Base-by-base conservation (phyloP, 2,113 vertebrate genomes). In the Xiphophorus hellerii region DNA sequence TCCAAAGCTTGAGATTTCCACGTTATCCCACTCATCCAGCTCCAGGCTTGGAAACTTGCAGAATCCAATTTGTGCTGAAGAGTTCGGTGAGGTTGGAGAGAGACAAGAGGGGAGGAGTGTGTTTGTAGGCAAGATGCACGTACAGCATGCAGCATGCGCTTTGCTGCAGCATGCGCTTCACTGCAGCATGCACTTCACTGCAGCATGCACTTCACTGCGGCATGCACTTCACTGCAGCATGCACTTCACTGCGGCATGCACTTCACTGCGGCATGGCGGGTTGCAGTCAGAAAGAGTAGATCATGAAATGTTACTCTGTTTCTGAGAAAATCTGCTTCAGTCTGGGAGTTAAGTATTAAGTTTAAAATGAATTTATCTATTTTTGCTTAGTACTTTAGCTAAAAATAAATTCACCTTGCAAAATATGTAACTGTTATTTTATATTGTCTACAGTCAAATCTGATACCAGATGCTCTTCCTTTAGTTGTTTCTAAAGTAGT, bases 21-120 rank as follows among this genome's bases (percentile, higher is more conserved):
- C 64, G 87, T 89, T 92, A 92, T 93, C 91, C 81, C 1, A 76
- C 27, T 90, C 84, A 88, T 90, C 88, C 87, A 87, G 84, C 78
- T 88, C 82, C 62, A 54, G 71, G 54, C 69, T n/a, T 25, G 84
- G 80, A 88, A 87, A 88, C 88, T 78, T 86, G 63, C 81, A 77
- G 81, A 84, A 84, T 90, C 88, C 83, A 88, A 87, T 90, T 87
- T 85, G 74, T 71, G 72, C 72, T 73, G 73, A 71, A 67, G 81
- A 82, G 79, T 61, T 58, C 48, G 15, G 35, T 2, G 51, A 77
- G 82, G 78, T 71, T 77, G 67, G 72, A 74, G 64, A 3, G 9
- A 1, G 81, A 69, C 31, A 30, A 81, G 75, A 22, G 62, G 29
- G 73, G 58, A 8, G 28, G 60, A 22, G 58, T 25, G 27, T 28